phyloP scores from a whole-genome alignment of 2,113 vertebrate species.

The Ammodytes marinus region DNA sequence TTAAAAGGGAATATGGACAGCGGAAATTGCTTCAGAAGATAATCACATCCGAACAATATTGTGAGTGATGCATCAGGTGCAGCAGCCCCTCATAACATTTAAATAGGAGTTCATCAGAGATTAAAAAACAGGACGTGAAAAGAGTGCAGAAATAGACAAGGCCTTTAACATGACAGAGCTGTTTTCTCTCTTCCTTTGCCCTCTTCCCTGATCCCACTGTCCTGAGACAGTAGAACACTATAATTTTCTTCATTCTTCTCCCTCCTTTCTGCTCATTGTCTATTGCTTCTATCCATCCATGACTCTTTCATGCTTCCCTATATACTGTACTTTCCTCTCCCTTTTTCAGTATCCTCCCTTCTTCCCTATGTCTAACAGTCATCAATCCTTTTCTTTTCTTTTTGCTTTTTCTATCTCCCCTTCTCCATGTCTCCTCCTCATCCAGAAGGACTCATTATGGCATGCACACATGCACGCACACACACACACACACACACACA shows the following conservation, averaged over 20 bases:
- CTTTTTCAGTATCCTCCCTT: background rate
- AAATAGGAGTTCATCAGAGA: background rate
- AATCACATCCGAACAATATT: background rate
- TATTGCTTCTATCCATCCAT: background rate
- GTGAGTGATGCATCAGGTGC: background rate
- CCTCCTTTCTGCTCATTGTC: background rate
- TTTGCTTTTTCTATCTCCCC: background rate
- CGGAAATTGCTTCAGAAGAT: background rate
- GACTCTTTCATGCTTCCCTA: background rate
- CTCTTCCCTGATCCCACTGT: background rate
- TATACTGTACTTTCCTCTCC: too few species aligned
- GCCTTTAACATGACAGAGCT: background rate
- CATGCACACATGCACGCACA: background rate
- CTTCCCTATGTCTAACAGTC: too few species aligned
- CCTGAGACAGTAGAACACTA: background rate
- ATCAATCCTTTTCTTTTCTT: too few species aligned
- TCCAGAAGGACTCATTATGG: slow-evolving; percentile 28
- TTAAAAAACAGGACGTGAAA: background rate
- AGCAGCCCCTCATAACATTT: background rate
- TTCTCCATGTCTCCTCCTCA: slow-evolving; percentile 6
- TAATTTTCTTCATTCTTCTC: background rate
- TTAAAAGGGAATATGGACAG: background rate
- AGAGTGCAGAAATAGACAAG: too few species aligned
- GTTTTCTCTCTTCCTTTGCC: background rate
- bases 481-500: slow-evolving; percentile 16